Evolutionary conservation across 2,113 vertebrate genomes (phyloP), one percentile per base, ranked within the genome.

Genomic region (Dasyurus viverrinus): DNA sequence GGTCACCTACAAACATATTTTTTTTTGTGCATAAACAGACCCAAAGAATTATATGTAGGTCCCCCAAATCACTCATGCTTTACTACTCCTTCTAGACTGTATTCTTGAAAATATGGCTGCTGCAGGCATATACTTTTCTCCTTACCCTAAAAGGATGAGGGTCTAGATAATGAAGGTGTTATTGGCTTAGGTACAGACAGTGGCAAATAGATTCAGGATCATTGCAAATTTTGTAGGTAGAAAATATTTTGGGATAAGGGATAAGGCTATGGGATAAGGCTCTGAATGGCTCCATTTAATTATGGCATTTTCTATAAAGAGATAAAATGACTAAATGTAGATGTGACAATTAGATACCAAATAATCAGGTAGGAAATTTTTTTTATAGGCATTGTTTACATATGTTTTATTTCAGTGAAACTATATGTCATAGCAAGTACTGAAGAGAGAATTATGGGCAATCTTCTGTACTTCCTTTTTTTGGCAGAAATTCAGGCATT

Each of bases 401-500:
- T 84, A 89, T 92, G 53, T 53, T 96, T 95, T 96, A 94, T 94
- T 94, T 94, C 96, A 95, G 84, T 96, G 94, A 95, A 92, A 94
- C 89, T 97, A 97, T 57, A 94, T 54, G 76, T 90, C 94, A 89
- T 47, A 94, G 89, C 47, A 27, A 93, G 54, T 92, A 92, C 93
- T 96, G 95, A 94, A 96, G 93, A 93, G 93, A 93, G 48, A n/a
- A 97, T 97, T 97, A 95, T 97, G 92, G 96, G 95, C 95, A 97
- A 98, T 55, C 42, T 42, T 93, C 84, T 95, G n/a, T 95, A 55
- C 96, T 97, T 96, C 93, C 93, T 47, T 92, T 22, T 22, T 95
- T 93, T 89, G 92, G 93, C 93, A 93, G 90, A 96, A 92, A 92
- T 92, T 89, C 90, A 97, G 84, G 94, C 96, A 93, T 93, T 84